Base-by-base conservation (phyloP, 2,797 vertebrate species). In the Betta splendens region DNA sequence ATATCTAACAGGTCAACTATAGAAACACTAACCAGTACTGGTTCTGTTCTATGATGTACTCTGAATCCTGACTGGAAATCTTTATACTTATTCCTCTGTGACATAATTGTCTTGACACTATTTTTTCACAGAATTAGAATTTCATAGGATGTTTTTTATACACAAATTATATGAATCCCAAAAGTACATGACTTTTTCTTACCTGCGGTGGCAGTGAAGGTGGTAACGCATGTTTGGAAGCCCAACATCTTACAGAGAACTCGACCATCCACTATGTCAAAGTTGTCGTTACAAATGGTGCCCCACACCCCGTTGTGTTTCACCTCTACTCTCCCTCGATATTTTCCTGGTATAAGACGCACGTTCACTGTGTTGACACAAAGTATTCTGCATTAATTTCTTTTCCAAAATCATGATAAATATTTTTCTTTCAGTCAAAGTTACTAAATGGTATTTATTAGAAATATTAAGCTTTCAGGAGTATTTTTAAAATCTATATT, bases 241-340 rank as follows among this genome's bases (percentile, higher is more conserved):
- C 93, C 94, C 59, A 95, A n/a, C 93, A 94, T 95, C 62, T 42
- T 88, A 69, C 95, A 98, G 81, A 95, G 76, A 2, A 96, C 95
- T 0, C 1, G 42, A 1, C 81, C 92, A 0, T 95, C 94, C 0
- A 15, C 0, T 0, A 0, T 0, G 26, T 78, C 77, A 74, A 95
- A 98, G 20, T 0, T 1, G 8, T 97, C 95, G 0, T 96, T 93
- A 28, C 96, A 98, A 18, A 97, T 88, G 0, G 95, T 98, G 1
- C 95, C 95, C 95, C 95, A 98, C 1, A 1, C 0, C 0, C 62
- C 56, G 0, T 65, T 0, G 31, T 91, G 0, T 9, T 45, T 26
- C 48, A 98, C 38, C 80, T 98, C 95, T 51, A 95, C 92, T 0
- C 95, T 88, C 1, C 95, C 96, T 9, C 56, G 16, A 5, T 0